phyloP scores from a whole-genome alignment of 2,113 vertebrate species.

The Phalacrocorax pelagicus region DNA sequence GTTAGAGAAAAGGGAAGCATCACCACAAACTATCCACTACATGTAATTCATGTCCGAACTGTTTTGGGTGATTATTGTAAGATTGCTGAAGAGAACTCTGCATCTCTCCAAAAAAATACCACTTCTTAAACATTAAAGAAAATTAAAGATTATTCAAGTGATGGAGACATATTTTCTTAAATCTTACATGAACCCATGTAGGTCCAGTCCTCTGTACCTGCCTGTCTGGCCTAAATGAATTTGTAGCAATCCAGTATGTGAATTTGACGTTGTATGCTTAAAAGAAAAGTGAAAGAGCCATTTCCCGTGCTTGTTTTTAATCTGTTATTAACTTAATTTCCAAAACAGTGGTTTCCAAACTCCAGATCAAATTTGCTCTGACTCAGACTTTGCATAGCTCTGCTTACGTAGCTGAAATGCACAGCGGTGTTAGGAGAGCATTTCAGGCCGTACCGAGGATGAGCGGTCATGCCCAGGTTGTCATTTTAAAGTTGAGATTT shows the following conservation, averaged over 20 bases:
- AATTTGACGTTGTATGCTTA: neutral
- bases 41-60: rapidly evolving
- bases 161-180: neutral
- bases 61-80: neutral
- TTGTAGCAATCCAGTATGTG: neutral
- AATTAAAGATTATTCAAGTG: neutral
- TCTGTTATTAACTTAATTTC: neutral
- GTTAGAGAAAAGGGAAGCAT: neutral
- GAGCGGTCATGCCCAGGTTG: rapidly evolving
- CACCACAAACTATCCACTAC: neutral
- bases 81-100: neutral
- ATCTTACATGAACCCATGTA: neutral
- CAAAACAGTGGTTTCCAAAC: neutral
- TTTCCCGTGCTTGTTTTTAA: neutral
- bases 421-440: rapidly evolving
- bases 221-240: neutral
- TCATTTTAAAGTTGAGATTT: neutral
- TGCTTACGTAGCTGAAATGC: rapidly evolving
- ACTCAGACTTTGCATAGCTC: neutral
- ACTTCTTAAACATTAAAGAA: neutral
- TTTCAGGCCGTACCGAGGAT: neutral
- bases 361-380: neutral
- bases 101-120: neutral
- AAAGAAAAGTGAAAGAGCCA: neutral
- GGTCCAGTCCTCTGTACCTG: neutral